Conservation (phyloP, 2,888 invertebrate species). For the Drosophila rubida region DNA sequence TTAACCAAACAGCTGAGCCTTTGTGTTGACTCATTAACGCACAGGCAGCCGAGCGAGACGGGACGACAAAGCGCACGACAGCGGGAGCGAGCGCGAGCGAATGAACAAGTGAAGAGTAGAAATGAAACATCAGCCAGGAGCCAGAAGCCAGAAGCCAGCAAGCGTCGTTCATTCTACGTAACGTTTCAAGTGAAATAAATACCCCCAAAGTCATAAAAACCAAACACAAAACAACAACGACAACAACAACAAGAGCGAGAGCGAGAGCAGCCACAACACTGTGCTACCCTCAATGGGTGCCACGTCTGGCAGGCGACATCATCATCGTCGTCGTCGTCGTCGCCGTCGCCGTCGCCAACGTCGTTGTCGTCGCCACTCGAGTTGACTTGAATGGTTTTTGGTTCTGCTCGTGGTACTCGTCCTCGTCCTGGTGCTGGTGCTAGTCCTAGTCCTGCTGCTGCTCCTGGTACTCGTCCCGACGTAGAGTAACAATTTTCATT, state of each 20-base stretch:
- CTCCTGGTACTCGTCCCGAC: constrained; percentile 14
- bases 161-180: constrained; percentile 33
- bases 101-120: constrained; percentile 3
- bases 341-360: constrained; percentile 19
- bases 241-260: constrained; percentile 21
- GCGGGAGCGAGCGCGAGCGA: background rate
- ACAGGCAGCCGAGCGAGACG: constrained; percentile 27
- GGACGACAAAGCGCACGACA: background rate
- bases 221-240: constrained; percentile 46
- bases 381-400: constrained; percentile 66
- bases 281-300: constrained; percentile 62
- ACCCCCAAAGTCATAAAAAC: constrained; percentile 75
- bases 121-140: constrained; percentile 17
- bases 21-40: constrained; percentile 78
- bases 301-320: constrained; percentile 74
- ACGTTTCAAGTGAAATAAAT: constrained; percentile 75
- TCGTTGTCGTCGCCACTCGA: constrained; percentile 64
- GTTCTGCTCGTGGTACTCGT: constrained; percentile 32
- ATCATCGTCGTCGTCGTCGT: constrained; percentile 25
- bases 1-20: constrained; percentile 79
- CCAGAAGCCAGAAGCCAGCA: constrained; percentile 25
- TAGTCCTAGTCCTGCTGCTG: constrained; percentile 26
- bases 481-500: constrained; percentile 78
- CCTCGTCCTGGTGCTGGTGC: constrained; percentile 29
- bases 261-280: constrained; percentile 18